Conservation (phyloP, 2,797 vertebrate species). For the Parotocinclus haroldoi region DNA sequence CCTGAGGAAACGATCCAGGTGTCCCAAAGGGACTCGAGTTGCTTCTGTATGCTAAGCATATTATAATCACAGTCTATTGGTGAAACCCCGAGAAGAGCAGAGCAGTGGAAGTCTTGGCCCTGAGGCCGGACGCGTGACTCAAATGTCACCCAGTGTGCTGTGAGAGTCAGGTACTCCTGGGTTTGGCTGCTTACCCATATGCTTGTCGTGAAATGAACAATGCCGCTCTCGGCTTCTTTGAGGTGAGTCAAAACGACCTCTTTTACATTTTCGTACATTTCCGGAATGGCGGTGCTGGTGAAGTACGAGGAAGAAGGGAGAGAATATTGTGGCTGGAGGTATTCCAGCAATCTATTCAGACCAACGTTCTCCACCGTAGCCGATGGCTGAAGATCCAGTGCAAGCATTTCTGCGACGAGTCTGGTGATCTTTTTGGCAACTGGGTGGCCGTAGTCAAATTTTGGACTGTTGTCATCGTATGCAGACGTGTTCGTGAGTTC, state of each 20-base stretch:
- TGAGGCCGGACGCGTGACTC: constrained; percentile 83
- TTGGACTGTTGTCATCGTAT: constrained; percentile 77
- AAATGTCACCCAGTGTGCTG: constrained; percentile 93
- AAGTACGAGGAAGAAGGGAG: constrained; percentile 89
- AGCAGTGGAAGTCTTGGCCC: constrained; percentile 91
- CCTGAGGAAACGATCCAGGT: constrained; percentile 90
- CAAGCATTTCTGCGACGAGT: constrained; percentile 97
- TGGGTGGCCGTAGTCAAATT: constrained; percentile 87
- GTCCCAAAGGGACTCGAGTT: constrained; percentile 95
- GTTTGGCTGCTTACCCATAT: constrained; percentile 96
- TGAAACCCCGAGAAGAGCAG: constrained; percentile 88
- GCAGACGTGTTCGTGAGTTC: constrained; percentile 73
- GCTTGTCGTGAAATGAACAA: constrained; percentile 93
- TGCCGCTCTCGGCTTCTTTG: constrained; percentile 89
- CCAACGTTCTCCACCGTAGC: constrained; percentile 91
- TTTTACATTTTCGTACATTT: constrained; percentile 92
- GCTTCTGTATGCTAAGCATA: constrained; percentile 86
- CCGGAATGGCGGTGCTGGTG: constrained; percentile 93
- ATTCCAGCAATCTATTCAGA: constrained; percentile 89
- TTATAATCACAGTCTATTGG: constrained; percentile 91
- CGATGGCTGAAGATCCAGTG: constrained; percentile 97
- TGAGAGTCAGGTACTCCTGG: constrained; percentile 91
- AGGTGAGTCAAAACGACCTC: constrained; percentile 86
- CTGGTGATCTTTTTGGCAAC: constrained; percentile 98
- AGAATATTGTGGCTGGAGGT: constrained; percentile 93